phyloP scores from a whole-genome alignment of 2,888 invertebrate genomes.

The Conistra vaccinii region DNA sequence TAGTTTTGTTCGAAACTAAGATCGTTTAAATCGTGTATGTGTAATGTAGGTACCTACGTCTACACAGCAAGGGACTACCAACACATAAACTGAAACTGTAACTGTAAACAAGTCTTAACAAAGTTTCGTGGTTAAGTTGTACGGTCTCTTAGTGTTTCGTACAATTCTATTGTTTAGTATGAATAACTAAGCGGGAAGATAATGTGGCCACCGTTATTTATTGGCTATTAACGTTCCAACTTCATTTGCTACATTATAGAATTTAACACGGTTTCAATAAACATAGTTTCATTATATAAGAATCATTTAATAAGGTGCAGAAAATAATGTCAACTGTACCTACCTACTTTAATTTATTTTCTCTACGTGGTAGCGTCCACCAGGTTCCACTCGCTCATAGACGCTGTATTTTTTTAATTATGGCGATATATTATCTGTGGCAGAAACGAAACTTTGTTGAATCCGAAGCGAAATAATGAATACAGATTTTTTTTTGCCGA shows the following conservation, averaged over 20 bases:
- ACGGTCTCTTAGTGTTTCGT: slow-evolving; percentile 81
- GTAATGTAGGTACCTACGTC: slow-evolving; percentile 70
- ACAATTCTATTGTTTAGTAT: slow-evolving; percentile 78
- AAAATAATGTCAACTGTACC: not conserved
- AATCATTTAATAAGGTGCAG: not conserved
- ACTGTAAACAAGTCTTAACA: slow-evolving; percentile 87
- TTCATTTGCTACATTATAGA: slow-evolving; percentile 50
- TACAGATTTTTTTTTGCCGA: no score
- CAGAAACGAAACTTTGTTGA: no score
- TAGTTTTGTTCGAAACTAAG: slow-evolving; percentile 76
- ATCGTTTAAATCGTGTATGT: slow-evolving; percentile 79
- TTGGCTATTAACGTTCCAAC: slow-evolving; percentile 59
- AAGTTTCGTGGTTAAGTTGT: slow-evolving; percentile 86
- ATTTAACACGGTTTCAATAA: slow-evolving; percentile 54
- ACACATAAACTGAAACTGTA: slow-evolving; percentile 85
- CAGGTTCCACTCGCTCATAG: no score
- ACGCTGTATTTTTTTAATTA: no score
- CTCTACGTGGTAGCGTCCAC: no score
- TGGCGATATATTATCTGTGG: no score
- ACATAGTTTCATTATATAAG: slow-evolving; percentile 27
- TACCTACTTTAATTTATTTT: no score
- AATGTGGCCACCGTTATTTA: slow-evolving; percentile 66
- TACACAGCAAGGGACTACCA: slow-evolving; percentile 78
- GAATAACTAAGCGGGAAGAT: slow-evolving; percentile 76
- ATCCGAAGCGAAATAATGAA: no score